These are phyloP conservation scores for Acanthurus lineatus DNA, from an alignment of 2,797 vertebrate genomes.

Conservation along the genomic window DNA sequence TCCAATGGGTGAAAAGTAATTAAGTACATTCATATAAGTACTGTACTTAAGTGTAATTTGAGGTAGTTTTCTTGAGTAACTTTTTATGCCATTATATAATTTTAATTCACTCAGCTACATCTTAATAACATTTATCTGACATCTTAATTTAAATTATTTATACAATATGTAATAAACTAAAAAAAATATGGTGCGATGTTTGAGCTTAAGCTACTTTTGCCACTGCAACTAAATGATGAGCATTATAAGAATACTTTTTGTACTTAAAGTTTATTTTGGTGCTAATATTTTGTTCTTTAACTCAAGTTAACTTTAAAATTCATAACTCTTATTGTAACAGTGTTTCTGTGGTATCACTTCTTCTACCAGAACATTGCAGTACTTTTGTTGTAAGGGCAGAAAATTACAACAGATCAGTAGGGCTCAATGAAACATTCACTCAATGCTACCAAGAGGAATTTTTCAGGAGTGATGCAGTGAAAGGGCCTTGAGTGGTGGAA, in stretches of 20 bases:
- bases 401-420: slow-evolving; percentile 3
- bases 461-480: background rate
- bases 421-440: background rate
- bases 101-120: background rate
- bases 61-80: background rate
- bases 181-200: background rate
- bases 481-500: background rate
- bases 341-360: too few species aligned
- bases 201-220: too few species aligned
- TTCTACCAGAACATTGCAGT: background rate
- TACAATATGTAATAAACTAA: background rate
- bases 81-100: background rate
- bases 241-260: too few species aligned
- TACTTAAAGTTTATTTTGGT: too few species aligned
- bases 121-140: background rate
- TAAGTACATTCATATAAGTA: background rate
- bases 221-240: background rate
- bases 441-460: background rate
- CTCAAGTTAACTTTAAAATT: too few species aligned
- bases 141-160: background rate
- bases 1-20: background rate
- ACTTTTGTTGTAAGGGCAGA: background rate
- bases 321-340: too few species aligned
- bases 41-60: background rate
- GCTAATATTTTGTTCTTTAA: background rate